Evolutionary conservation across 2,797 vertebrate species (phyloP).

Genomic region (Lutra lutra): DNA sequence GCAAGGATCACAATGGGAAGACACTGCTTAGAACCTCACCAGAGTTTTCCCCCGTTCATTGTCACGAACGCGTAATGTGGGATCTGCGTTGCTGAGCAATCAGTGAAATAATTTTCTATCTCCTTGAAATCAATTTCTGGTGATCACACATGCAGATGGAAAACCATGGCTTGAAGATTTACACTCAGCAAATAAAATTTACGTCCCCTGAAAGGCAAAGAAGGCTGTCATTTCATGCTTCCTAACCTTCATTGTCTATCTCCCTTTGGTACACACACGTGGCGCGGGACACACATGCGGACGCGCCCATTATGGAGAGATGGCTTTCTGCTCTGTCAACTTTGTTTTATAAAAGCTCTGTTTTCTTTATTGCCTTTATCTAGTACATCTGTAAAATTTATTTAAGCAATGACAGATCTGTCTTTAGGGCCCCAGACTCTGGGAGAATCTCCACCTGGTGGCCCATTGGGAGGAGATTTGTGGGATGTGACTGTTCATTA

Average conservation of each 20-base stretch:
- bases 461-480: slow-evolving; percentile 85
- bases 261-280: slow-evolving; percentile 65
- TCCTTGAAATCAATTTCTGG: slow-evolving; percentile 84
- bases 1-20: slow-evolving; percentile 1
- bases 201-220: slow-evolving; percentile 83
- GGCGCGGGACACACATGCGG: not conserved
- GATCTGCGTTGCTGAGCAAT: slow-evolving; percentile 74
- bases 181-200: slow-evolving; percentile 84
- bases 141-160: slow-evolving; percentile 78
- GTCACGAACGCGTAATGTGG: slow-evolving; percentile 58
- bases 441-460: slow-evolving; percentile 74
- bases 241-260: slow-evolving; percentile 81
- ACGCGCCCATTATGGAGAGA: slow-evolving; percentile 55
- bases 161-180: slow-evolving; percentile 82
- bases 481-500: slow-evolving; percentile 84
- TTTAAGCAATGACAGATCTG: slow-evolving; percentile 86
- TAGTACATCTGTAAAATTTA: slow-evolving; percentile 86
- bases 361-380: slow-evolving; percentile 85
- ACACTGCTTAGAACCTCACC: slow-evolving; percentile 32
- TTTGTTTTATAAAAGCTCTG: slow-evolving; percentile 84
- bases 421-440: slow-evolving; percentile 79
- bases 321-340: slow-evolving; percentile 84
- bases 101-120: slow-evolving; percentile 77
- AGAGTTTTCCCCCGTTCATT: not conserved
- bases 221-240: slow-evolving; percentile 84